phyloP scores from a whole-genome alignment of 2,888 invertebrate genomes.

The Glaucopsyche alexis region DNA sequence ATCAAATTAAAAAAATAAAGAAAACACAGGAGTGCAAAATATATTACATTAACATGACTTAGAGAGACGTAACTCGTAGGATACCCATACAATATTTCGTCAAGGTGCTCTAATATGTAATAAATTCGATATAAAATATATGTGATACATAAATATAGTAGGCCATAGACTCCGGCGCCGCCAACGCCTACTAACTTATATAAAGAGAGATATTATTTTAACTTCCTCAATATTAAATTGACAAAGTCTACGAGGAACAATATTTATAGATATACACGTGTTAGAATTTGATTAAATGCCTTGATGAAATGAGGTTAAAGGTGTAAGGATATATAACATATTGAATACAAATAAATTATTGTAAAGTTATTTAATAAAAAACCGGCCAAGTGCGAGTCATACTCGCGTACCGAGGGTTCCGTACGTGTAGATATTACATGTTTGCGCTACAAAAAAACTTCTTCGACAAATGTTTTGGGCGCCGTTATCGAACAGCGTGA shows the following conservation, averaged over 20 bases:
- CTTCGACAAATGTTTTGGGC: background rate
- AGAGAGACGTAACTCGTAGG: background rate
- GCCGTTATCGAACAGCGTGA: background rate
- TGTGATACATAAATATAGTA: background rate
- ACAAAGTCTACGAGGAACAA: background rate
- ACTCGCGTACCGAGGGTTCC: no score
- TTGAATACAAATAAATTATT: no score
- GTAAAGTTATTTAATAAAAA: no score
- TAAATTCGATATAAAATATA: constrained; percentile 11
- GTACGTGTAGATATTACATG: no score
- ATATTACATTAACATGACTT: background rate
- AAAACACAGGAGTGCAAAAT: background rate
- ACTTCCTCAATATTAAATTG: constrained; percentile 16
- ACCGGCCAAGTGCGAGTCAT: no score
- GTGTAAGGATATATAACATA: no score
- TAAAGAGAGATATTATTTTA: background rate
- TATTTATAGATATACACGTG: background rate
- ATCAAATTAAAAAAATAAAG: background rate
- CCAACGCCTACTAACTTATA: background rate
- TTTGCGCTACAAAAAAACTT: no score
- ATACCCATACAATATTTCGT: constrained; percentile 1
- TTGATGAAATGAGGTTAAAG: no score
- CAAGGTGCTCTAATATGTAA: background rate
- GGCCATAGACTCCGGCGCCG: background rate
- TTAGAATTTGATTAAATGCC: background rate